Percentiles rank a stretch among this genome's conserved stretches.
These are phyloP conservation scores for Paraplagusia blochii DNA, from an alignment of 2,113 vertebrate genomes.

Conservation along the genomic window DNA sequence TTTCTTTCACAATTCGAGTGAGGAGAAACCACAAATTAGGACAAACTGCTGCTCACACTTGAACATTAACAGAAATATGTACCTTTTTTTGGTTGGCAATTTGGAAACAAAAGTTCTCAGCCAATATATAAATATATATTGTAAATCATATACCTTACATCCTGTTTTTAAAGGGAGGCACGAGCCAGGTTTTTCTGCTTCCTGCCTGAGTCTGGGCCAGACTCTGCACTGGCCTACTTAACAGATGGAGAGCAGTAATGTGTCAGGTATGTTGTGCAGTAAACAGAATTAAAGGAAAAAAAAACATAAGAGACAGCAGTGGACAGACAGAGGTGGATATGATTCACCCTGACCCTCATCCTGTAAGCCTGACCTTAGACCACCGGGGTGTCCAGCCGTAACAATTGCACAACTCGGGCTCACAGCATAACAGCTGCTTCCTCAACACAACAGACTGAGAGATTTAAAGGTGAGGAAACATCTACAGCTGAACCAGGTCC, in stretches of 20 bases:
- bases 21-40: too few species aligned
- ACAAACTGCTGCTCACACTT: too few species aligned
- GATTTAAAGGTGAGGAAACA: neutral
- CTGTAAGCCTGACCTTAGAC: constrained; percentile 23
- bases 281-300: constrained; percentile 44
- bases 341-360: constrained; percentile 30
- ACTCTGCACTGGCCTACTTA: constrained; percentile 5
- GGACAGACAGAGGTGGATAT: neutral
- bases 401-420: constrained; percentile 7
- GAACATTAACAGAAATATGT: too few species aligned
- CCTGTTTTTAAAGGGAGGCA: too few species aligned
- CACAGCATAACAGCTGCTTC: constrained; percentile 13
- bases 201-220: neutral
- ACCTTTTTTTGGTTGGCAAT: too few species aligned
- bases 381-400: constrained; percentile 20
- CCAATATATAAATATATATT: too few species aligned
- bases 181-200: too few species aligned
- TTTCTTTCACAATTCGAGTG: too few species aligned
- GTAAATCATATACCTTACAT: too few species aligned
- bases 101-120: too few species aligned
- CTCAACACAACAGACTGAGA: constrained; percentile 9
- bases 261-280: constrained; percentile 33
- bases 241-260: neutral
- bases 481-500: neutral
- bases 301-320: neutral